phyloP scores from a whole-genome alignment of 1,140 invertebrate genomes.

The Manduca sexta region DNA sequence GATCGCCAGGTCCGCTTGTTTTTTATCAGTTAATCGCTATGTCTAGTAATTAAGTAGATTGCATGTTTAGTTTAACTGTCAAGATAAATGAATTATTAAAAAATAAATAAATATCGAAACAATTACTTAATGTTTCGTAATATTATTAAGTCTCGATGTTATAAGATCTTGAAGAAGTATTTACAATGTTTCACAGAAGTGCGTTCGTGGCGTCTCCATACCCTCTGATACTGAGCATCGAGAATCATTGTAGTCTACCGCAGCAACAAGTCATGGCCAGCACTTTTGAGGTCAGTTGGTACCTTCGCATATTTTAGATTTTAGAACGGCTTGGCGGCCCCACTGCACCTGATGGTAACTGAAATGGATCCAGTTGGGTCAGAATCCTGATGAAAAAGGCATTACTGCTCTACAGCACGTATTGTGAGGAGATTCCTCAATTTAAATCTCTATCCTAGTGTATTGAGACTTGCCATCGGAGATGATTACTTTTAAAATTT shows the following conservation, averaged over 20 bases:
- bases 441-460: too few relatives aligned
- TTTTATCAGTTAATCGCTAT: too few relatives aligned
- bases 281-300: constrained; percentile 86
- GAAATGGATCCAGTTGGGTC: too few relatives aligned
- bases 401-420: too few relatives aligned
- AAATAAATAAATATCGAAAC: neutral
- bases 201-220: constrained; percentile 94
- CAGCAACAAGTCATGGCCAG: constrained; percentile 97
- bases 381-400: too few relatives aligned
- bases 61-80: neutral
- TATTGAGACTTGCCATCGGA: too few relatives aligned
- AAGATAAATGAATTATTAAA: neutral
- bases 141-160: neutral
- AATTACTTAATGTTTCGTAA: neutral
- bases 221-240: constrained; percentile 95
- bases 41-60: neutral
- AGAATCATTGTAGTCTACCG: constrained; percentile 95
- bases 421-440: too few relatives aligned
- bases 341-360: too few relatives aligned
- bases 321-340: neutral
- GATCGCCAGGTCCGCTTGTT: constrained; percentile 81
- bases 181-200: constrained; percentile 52
- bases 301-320: neutral
- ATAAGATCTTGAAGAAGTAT: neutral
- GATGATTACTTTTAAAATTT: too few relatives aligned